phyloP scores from a whole-genome alignment of 2,113 vertebrate species.

The Edolisoma coerulescens region DNA sequence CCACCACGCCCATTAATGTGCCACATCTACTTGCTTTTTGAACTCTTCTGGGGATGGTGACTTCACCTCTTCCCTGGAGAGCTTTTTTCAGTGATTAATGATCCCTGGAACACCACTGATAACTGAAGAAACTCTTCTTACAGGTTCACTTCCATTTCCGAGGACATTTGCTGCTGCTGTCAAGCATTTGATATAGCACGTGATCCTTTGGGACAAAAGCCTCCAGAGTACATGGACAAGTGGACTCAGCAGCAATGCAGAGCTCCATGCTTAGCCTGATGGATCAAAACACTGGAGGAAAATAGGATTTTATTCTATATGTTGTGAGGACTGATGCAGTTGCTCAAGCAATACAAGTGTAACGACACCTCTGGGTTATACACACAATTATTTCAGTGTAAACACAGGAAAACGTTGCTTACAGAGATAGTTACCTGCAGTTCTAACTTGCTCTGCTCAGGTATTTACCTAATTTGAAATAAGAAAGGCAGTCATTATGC shows the following conservation, averaged over 20 bases:
- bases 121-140: not conserved
- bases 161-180: not conserved
- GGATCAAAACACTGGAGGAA: not conserved
- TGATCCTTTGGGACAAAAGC: not conserved
- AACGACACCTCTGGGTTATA: not conserved
- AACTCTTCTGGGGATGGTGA: not conserved
- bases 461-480: not conserved
- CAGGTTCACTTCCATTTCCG: not conserved
- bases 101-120: not conserved
- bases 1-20: accelerated
- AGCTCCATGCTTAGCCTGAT: not conserved
- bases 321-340: not conserved
- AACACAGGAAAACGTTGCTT: not conserved
- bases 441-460: not conserved
- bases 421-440: not conserved
- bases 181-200: accelerated
- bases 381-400: not conserved
- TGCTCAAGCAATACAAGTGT: not conserved
- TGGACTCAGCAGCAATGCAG: not conserved
- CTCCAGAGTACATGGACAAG: not conserved
- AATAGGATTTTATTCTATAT: not conserved
- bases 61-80: not conserved
- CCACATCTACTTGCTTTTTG: not conserved
- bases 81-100: not conserved
- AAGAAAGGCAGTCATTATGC: not conserved